Conservation (phyloP, 1,140 invertebrate genomes). For the Euwallacea fornicatus region DNA sequence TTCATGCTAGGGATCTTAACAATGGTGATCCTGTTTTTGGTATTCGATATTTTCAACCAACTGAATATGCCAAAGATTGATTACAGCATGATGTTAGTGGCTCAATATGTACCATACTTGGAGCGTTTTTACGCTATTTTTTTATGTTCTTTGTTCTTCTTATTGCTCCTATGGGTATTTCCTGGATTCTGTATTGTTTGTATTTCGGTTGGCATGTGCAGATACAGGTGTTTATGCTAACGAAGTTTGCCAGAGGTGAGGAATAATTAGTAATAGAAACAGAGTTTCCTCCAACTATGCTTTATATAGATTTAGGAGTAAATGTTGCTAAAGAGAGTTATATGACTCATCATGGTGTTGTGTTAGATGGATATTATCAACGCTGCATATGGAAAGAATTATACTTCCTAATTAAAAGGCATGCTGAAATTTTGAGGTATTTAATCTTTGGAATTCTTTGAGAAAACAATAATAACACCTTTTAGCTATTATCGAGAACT, state of each 20-base stretch:
- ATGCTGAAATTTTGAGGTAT: not conserved
- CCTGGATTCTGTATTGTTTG: not conserved
- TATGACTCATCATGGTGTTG: too few species aligned
- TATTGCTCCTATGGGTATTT: not conserved
- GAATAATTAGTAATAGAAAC: not conserved
- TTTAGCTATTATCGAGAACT: not conserved
- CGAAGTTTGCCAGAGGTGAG: not conserved
- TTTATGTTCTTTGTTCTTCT: not conserved
- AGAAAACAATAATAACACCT: not conserved
- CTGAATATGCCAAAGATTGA: too few species aligned
- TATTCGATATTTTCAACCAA: too few species aligned
- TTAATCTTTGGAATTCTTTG: not conserved
- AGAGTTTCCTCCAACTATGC: not conserved
- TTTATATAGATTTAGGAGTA: not conserved
- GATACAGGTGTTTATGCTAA: not conserved
- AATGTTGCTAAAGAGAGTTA: too few species aligned
- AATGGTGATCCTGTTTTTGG: too few species aligned
- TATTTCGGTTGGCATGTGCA: not conserved
- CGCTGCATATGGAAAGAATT: not conserved
- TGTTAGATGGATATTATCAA: not conserved
- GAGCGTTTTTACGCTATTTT: not conserved
- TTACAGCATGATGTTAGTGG: not conserved
- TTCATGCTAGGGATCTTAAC: too few species aligned
- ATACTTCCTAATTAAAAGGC: not conserved
- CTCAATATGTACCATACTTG: not conserved